Conservation (phyloP, 1,140 invertebrate genomes). For the Meloidogyne hapla region DNA sequence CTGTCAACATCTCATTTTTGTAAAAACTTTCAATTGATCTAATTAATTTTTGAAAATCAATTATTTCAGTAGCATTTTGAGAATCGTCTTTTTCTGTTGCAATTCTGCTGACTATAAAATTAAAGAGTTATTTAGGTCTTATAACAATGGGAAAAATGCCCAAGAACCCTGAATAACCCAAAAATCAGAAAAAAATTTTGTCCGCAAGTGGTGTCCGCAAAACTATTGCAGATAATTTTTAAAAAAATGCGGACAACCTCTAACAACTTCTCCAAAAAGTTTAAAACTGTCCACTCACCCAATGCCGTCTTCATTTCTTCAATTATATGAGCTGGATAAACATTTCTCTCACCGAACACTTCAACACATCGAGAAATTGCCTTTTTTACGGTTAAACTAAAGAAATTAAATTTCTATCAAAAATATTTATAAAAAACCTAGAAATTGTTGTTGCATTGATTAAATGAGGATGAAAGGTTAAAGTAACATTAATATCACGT, state of each 20-base stretch:
- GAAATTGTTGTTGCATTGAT: conserved; percentile 50
- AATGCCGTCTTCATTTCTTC: conserved; percentile 50
- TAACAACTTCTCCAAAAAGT: too few relatives aligned
- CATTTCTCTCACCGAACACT: conserved; percentile 47
- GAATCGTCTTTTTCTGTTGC: conserved; percentile 26
- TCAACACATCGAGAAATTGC: conserved; percentile 54
- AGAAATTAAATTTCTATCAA: conserved; percentile 9
- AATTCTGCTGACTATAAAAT: conserved; percentile 26
- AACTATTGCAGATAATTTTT: too few relatives aligned
- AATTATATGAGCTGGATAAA: conserved; percentile 46
- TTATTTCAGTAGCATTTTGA: conserved; percentile 29
- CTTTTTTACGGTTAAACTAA: conserved; percentile 46
- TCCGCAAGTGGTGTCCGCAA: too few relatives aligned
- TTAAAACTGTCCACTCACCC: conserved; percentile 12
- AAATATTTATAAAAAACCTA: conserved; percentile 11
- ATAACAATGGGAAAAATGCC: too few relatives aligned
- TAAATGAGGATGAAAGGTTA: conserved; percentile 53
- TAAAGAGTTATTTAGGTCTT: background rate
- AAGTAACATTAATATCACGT: conserved; percentile 39
- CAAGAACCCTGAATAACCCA: too few relatives aligned
- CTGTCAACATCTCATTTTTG: conserved; percentile 37
- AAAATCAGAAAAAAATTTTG: too few relatives aligned
- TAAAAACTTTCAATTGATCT: conserved; percentile 34
- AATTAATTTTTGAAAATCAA: conserved; percentile 29
- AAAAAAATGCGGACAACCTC: too few relatives aligned